Evolutionary conservation across 2,797 vertebrate species (phyloP).

Genomic region (Tenualosa thibaudeaui): DNA sequence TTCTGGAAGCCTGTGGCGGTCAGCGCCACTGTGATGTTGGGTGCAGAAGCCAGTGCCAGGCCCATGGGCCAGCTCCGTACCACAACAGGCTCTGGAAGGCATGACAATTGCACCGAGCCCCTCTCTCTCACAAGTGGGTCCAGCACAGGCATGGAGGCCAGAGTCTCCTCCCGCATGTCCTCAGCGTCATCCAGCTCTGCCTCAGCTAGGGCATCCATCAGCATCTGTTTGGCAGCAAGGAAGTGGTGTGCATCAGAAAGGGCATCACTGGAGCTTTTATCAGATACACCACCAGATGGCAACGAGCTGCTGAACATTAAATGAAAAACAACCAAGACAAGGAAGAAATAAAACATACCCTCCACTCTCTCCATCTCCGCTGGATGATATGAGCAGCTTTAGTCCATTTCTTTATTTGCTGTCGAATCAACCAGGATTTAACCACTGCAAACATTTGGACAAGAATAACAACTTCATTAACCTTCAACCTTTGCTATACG

Average conservation of each 20-base stretch:
- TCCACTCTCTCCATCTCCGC: constrained; percentile 83
- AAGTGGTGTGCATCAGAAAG: background rate
- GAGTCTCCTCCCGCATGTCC: constrained; percentile 62
- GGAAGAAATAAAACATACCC: constrained; percentile 70
- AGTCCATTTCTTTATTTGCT: constrained; percentile 73
- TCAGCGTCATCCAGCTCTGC: constrained; percentile 83
- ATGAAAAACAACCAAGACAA: background rate
- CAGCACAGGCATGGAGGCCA: constrained; percentile 35
- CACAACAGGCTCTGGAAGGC: constrained; percentile 61
- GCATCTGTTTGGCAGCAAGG: background rate
- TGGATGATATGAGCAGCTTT: constrained; percentile 80
- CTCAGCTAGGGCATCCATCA: constrained; percentile 78
- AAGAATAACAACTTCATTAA: background rate
- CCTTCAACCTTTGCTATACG: background rate
- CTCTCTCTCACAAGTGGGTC: constrained; percentile 46
- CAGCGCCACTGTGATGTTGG: constrained; percentile 66
- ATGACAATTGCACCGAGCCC: constrained; percentile 68
- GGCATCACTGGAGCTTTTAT: too few relatives aligned
- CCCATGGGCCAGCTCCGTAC: constrained; percentile 85
- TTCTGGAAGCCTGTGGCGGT: constrained; percentile 73
- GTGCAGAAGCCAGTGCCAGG: constrained; percentile 80
- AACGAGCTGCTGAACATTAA: too few relatives aligned
- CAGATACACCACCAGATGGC: background rate
- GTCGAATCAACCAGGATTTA: constrained; percentile 86
- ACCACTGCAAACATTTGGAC: constrained; percentile 67